Conservation (phyloP, 1,140 invertebrate species). For the Drosophila mojavensis region DNA sequence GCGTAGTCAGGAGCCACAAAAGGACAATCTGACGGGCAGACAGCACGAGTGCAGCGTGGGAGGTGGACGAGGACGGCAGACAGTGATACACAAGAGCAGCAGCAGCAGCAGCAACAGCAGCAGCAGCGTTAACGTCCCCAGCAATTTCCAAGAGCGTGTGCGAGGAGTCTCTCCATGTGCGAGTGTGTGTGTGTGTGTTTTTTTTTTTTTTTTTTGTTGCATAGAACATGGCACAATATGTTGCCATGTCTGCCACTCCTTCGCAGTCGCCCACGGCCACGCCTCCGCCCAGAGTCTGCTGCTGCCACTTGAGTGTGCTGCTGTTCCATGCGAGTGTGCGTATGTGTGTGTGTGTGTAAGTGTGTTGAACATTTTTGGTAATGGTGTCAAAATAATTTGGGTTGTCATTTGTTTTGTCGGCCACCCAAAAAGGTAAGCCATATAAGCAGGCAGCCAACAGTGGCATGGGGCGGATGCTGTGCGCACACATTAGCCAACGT, state of each 20-base stretch:
- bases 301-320: slow-evolving; percentile 56
- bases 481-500: not conserved
- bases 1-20: slow-evolving; percentile 41
- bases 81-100: slow-evolving; percentile 20
- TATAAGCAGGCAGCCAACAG: slow-evolving; percentile 9
- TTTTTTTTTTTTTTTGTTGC: slow-evolving; percentile 50
- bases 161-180: slow-evolving; percentile 14
- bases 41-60: not conserved
- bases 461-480: not conserved
- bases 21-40: slow-evolving; percentile 42
- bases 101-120: not conserved
- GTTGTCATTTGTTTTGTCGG: slow-evolving; percentile 70
- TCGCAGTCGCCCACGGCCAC: slow-evolving; percentile 13
- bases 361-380: slow-evolving; percentile 58
- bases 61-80: slow-evolving; percentile 1
- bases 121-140: slow-evolving; percentile 26
- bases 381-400: slow-evolving; percentile 81
- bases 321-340: not conserved
- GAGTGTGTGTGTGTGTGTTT: slow-evolving; percentile 6
- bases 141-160: slow-evolving; percentile 42
- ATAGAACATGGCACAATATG: slow-evolving; percentile 74
- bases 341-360: slow-evolving; percentile 25
- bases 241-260: slow-evolving; percentile 69
- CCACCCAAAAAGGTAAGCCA: slow-evolving; percentile 53
- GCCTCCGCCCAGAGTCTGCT: slow-evolving; percentile 28